Conservation (phyloP, 2,113 vertebrate species). For the Oncorhynchus gorbuscha region DNA sequence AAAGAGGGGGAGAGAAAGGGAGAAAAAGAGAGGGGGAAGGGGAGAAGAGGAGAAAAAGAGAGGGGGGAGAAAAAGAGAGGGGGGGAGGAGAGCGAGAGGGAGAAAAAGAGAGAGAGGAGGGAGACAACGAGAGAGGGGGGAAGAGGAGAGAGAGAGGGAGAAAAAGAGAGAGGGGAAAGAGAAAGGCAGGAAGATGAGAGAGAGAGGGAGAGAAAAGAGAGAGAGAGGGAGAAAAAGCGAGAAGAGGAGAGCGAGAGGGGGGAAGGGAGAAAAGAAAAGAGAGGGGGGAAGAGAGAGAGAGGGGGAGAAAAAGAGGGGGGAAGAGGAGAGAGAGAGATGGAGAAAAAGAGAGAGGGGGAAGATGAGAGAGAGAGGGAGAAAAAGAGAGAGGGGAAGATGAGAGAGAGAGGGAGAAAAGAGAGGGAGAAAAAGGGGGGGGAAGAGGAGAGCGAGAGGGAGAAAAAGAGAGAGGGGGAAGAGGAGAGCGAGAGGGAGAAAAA, state of each 20-base stretch:
- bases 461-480: background rate
- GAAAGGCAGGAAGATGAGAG: too few species aligned
- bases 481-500: background rate
- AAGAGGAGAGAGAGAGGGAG: too few species aligned
- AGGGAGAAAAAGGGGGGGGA: background rate
- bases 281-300: too few species aligned
- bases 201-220: background rate
- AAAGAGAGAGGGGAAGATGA: too few species aligned
- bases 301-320: too few species aligned
- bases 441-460: background rate
- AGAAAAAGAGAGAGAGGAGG: background rate
- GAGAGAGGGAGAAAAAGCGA: too few species aligned
- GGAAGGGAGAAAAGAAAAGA: too few species aligned
- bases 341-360: background rate
- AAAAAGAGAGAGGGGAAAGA: background rate
- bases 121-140: too few species aligned
- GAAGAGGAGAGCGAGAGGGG: constrained; percentile 23
- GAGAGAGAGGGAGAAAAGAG: too few species aligned
- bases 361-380: too few species aligned
- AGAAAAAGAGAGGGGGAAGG: background rate
- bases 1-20: too few species aligned
- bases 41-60: background rate
- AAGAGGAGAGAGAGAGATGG: too few species aligned
- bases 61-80: background rate
- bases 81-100: background rate